These are phyloP conservation scores for Craseonycteris thonglongyai DNA, from an alignment of 2,113 vertebrate genomes.

Conservation along the genomic window DNA sequence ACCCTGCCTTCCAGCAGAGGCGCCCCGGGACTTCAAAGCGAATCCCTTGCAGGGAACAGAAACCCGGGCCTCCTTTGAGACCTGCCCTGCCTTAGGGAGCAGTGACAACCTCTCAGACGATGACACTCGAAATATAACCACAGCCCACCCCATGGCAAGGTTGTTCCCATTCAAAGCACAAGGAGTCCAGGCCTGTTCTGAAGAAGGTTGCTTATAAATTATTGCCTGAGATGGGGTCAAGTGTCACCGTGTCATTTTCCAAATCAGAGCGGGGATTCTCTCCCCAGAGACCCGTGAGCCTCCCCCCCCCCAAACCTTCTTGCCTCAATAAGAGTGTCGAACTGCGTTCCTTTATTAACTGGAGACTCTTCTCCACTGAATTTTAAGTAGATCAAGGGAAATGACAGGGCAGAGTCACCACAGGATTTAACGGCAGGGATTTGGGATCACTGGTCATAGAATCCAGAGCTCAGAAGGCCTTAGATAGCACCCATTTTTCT, in stretches of 20 bases:
- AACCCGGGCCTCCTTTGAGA: neutral
- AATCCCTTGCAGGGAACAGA: neutral
- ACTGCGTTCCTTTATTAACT: neutral
- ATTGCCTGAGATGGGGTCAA: neutral
- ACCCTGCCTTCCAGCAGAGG: neutral
- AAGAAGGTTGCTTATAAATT: neutral
- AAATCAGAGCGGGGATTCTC: neutral
- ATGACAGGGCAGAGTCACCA: neutral
- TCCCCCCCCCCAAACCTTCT: neutral
- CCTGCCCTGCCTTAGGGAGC: neutral
- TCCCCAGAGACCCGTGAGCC: neutral
- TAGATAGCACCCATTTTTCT: fast-evolving
- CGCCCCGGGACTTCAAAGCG: neutral
- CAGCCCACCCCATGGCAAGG: neutral
- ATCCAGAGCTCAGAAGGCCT: neutral
- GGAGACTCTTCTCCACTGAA: too few relatives aligned
- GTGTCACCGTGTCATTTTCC: neutral
- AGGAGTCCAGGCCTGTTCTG: neutral
- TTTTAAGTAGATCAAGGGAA: neutral
- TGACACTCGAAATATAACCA: fast-evolving
- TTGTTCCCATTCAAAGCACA: neutral
- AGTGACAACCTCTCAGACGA: neutral
- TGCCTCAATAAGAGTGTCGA: neutral
- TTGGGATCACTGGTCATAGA: neutral
- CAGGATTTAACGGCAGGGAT: neutral